These are phyloP conservation scores for Augochlora pura DNA, from an alignment of 1,140 invertebrate genomes.

Conservation along the genomic window DNA sequence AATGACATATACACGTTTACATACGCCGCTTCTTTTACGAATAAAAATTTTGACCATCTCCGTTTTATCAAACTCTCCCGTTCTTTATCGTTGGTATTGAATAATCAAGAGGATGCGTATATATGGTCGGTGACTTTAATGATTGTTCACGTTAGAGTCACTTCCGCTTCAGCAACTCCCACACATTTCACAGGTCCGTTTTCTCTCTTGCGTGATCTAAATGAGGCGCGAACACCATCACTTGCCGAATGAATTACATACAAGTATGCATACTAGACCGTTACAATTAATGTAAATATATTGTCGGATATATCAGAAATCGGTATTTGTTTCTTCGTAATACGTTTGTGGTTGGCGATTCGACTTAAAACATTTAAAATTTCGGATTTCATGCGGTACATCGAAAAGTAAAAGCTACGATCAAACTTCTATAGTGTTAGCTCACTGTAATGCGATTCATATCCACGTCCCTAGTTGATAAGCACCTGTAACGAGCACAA, in stretches of 20 bases:
- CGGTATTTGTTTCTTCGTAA: constrained; percentile 29
- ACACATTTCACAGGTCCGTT: not conserved
- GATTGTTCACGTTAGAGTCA: not conserved
- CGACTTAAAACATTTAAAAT: not conserved
- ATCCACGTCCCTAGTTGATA: too few species aligned
- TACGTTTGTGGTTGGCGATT: not conserved
- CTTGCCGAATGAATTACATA: constrained; percentile 62
- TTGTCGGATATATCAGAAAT: constrained; percentile 67
- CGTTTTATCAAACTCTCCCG: too few species aligned
- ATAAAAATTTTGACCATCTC: too few species aligned
- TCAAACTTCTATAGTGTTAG: too few species aligned
- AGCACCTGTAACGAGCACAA: too few species aligned
- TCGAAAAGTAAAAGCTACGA: too few species aligned
- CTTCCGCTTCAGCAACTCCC: not conserved
- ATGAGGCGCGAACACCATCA: constrained; percentile 41
- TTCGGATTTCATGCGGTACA: too few species aligned
- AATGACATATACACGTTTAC: too few species aligned
- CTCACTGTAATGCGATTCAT: too few species aligned
- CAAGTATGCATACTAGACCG: constrained; percentile 63
- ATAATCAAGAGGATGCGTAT: not conserved
- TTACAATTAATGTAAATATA: constrained; percentile 67
- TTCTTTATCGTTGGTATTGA: too few species aligned
- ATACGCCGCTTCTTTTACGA: too few species aligned
- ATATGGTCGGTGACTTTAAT: constrained; percentile 6
- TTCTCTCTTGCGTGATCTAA: not conserved